phyloP scores from a whole-genome alignment of 1,140 invertebrate species.

The Polypedilum pembai region DNA sequence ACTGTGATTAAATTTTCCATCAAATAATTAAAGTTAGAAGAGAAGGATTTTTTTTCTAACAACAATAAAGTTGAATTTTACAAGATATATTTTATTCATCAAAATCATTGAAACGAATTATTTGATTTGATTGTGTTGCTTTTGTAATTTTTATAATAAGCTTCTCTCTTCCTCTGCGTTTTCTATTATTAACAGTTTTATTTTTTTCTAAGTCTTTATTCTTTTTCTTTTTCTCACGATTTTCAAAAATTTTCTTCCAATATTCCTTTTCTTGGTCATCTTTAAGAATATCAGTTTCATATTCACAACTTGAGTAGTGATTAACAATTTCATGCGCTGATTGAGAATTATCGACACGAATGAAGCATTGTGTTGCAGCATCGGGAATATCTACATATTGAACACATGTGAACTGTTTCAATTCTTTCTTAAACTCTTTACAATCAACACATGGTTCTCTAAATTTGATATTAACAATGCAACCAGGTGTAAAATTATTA shows the following conservation, averaged over 20 bases:
- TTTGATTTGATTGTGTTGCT: neutral
- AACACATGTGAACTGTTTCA: conserved; percentile 48
- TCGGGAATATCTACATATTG: conserved; percentile 60
- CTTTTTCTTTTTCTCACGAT: conserved; percentile 50
- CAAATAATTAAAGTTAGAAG: too few species aligned
- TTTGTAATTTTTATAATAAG: conserved; percentile 54
- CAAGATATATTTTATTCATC: neutral
- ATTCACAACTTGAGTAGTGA: conserved; percentile 36
- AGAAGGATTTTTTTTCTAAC: neutral
- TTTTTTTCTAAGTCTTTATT: conserved; percentile 47
- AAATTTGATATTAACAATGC: conserved; percentile 57
- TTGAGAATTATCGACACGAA: conserved; percentile 52
- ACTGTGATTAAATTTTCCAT: too few species aligned
- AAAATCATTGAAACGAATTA: neutral
- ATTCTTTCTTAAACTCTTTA: conserved; percentile 58
- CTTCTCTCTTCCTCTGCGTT: conserved; percentile 54
- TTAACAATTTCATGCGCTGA: conserved; percentile 47
- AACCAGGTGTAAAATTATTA: conserved; percentile 42
- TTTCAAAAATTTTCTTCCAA: conserved; percentile 55
- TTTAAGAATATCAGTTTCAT: conserved; percentile 40
- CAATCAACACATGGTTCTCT: conserved; percentile 52
- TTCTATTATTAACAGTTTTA: neutral
- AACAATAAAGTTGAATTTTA: neutral
- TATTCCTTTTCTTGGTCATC: conserved; percentile 54
- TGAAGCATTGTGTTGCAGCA: conserved; percentile 47